Percentiles rank a stretch among this genome's conserved stretches.
Evolutionary conservation across 2,797 vertebrate species (phyloP).

Genomic region (Crocidura indochinensis): DNA sequence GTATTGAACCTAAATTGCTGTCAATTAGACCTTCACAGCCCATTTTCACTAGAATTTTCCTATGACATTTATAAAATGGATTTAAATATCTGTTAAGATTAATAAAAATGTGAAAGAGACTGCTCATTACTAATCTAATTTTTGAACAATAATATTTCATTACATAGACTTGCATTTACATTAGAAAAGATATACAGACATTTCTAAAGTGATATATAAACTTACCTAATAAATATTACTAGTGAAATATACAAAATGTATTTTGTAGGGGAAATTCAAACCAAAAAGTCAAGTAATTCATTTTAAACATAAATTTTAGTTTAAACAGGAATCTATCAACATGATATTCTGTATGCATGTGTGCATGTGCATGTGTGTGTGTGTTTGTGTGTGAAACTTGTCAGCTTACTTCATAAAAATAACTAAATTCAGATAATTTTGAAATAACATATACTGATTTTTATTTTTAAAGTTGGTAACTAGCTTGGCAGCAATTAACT

Average conservation of each 20-base stretch:
- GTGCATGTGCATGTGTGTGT: neutral
- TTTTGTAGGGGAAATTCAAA: neutral
- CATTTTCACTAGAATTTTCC: neutral
- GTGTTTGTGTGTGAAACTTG: neutral
- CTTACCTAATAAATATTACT: neutral
- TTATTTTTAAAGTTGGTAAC: slow-evolving; percentile 66
- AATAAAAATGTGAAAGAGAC: neutral
- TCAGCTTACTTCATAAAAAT: slow-evolving; percentile 43
- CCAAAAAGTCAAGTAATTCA: neutral
- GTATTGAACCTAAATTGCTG: neutral
- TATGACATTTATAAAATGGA: neutral
- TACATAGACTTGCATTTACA: neutral
- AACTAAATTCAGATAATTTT: slow-evolving; percentile 58
- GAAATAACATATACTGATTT: slow-evolving; percentile 53
- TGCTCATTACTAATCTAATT: neutral
- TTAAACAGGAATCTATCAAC: neutral
- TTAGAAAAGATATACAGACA: neutral
- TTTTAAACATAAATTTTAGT: slow-evolving; percentile 48
- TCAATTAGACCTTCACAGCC: neutral
- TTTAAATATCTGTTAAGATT: neutral
- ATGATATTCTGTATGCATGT: neutral
- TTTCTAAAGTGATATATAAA: slow-evolving; percentile 50
- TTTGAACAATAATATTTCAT: neutral
- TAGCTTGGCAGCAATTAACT: slow-evolving; percentile 66
- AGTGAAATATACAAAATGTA: slow-evolving; percentile 14